These are phyloP conservation scores for Rhynchotus rufescens DNA, from an alignment of 2,797 vertebrate genomes.

Conservation along the genomic window DNA sequence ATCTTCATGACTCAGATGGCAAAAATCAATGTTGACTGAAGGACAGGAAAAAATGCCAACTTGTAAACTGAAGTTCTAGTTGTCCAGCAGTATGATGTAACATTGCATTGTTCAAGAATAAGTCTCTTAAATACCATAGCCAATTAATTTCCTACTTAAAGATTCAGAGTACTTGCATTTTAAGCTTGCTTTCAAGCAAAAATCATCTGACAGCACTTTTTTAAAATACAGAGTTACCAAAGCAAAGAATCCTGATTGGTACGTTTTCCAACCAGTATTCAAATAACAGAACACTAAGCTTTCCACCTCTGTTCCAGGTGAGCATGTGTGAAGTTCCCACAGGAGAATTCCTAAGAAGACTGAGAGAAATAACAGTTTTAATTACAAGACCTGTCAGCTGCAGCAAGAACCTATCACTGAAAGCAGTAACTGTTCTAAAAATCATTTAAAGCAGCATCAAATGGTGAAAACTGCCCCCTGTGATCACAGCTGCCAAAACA, in stretches of 20 bases:
- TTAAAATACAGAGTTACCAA: slow-evolving; percentile 32
- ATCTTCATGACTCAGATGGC: background rate
- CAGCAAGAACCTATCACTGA: background rate
- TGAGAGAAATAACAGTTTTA: slow-evolving; percentile 6
- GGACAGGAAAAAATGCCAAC: background rate
- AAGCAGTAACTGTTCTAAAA: background rate
- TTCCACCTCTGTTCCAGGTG: slow-evolving; percentile 47
- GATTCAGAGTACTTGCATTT: background rate
- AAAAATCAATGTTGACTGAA: background rate
- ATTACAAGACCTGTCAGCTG: background rate
- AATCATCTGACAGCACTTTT: slow-evolving; percentile 38
- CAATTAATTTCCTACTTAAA: slow-evolving; percentile 17
- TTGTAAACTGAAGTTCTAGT: background rate
- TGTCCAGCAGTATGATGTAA: slow-evolving; percentile 1
- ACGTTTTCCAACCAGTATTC: background rate
- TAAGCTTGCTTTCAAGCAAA: slow-evolving; percentile 6
- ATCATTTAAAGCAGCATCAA: background rate
- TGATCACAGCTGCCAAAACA: background rate
- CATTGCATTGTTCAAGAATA: slow-evolving; percentile 22
- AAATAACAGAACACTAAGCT: slow-evolving; percentile 29
- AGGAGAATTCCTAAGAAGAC: slow-evolving; percentile 13
- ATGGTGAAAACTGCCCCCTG: background rate
- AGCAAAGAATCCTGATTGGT: background rate
- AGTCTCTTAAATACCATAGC: slow-evolving; percentile 1
- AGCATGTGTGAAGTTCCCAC: slow-evolving; percentile 46